These are phyloP conservation scores for Epinotia demarniana DNA, from an alignment of 2,888 invertebrate genomes.

Conservation along the genomic window DNA sequence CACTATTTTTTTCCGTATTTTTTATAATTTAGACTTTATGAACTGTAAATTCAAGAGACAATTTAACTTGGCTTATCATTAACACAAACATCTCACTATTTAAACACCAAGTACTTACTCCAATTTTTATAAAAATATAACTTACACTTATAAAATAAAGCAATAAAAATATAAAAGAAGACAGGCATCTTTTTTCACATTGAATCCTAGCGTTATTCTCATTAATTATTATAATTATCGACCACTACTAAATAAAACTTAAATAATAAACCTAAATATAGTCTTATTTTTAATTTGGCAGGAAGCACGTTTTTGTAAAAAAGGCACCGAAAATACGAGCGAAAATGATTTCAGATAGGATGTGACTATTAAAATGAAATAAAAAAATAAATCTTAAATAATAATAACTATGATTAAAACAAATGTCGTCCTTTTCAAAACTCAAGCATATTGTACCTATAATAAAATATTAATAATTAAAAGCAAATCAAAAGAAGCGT, in stretches of 20 bases:
- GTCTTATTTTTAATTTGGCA: slow-evolving; percentile 40
- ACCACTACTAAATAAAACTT: neutral
- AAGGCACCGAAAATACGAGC: slow-evolving; percentile 42
- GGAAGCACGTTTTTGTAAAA: slow-evolving; percentile 42
- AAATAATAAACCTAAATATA: slow-evolving; percentile 24
- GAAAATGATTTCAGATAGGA: slow-evolving; percentile 59
- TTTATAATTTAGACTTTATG: too few species aligned
- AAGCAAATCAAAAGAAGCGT: slow-evolving; percentile 45
- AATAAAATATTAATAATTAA: slow-evolving; percentile 53
- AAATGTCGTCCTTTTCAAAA: slow-evolving; percentile 59
- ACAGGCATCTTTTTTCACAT: neutral
- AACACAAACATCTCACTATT: too few species aligned
- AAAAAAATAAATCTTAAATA: slow-evolving; percentile 48
- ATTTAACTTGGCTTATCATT: too few species aligned
- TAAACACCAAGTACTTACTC: slow-evolving; percentile 7
- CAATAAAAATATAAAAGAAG: neutral
- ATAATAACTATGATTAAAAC: slow-evolving; percentile 48
- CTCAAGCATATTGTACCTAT: slow-evolving; percentile 83
- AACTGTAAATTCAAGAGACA: too few species aligned
- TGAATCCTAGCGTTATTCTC: neutral
- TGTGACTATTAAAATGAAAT: slow-evolving; percentile 71
- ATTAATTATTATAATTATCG: neutral
- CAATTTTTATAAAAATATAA: neutral
- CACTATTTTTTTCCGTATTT: too few species aligned
- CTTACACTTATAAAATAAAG: neutral